Conservation (phyloP, 1,140 invertebrate species). For the Pectinophora gossypiella region DNA sequence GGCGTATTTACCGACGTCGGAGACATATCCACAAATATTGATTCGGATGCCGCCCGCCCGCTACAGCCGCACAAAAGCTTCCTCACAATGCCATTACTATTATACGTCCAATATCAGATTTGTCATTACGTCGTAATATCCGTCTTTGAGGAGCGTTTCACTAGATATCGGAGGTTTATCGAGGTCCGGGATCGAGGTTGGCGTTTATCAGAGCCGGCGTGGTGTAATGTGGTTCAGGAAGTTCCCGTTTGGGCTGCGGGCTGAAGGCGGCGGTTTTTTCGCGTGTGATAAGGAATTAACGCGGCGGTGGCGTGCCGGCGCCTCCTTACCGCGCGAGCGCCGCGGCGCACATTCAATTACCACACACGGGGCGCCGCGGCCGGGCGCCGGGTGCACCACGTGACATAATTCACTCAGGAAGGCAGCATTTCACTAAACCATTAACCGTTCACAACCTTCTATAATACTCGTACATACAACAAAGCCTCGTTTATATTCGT, state of each 20-base stretch:
- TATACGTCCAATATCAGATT: constrained; percentile 1
- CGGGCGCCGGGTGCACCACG: neutral
- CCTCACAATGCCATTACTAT: neutral
- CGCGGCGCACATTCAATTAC: neutral
- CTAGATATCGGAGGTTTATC: neutral
- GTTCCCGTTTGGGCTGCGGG: neutral
- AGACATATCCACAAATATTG: constrained; percentile 4
- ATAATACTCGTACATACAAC: too few relatives aligned
- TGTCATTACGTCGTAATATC: neutral
- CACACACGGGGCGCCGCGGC: neutral
- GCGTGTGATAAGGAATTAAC: neutral
- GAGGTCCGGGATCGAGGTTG: neutral
- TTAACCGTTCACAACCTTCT: too few relatives aligned
- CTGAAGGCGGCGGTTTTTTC: neutral
- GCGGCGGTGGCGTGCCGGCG: neutral
- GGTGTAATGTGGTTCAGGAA: neutral
- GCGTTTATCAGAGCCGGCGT: neutral
- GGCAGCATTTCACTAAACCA: neutral
- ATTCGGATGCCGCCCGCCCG: neutral
- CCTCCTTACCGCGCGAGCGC: neutral
- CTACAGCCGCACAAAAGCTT: neutral
- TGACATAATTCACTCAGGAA: neutral
- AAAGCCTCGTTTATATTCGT: too few relatives aligned
- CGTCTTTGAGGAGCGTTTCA: neutral
- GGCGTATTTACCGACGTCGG: neutral